Evolutionary conservation across 1,140 invertebrate genomes (phyloP).

Genomic region (Drosophila hydei): DNA sequence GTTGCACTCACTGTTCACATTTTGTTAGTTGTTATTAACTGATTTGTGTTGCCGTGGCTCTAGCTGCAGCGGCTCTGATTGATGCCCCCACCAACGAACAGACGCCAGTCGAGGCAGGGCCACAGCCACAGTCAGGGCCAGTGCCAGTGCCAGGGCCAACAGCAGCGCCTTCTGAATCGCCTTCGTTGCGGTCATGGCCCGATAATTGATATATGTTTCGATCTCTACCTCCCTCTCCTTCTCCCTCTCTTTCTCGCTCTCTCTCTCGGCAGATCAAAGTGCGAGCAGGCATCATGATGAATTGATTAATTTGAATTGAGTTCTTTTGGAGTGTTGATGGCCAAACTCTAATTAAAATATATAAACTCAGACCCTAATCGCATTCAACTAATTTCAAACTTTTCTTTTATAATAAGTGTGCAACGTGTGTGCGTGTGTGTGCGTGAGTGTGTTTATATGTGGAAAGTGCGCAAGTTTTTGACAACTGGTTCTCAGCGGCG

Average conservation of each 20-base stretch:
- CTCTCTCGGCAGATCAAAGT: conserved; percentile 60
- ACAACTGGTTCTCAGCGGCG: conserved; percentile 30
- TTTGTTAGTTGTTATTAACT: conserved; percentile 56
- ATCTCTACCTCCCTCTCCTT: not conserved
- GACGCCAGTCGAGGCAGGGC: conserved; percentile 29
- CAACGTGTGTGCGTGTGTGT: not conserved
- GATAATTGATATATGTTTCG: conserved; percentile 79
- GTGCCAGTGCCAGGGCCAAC: conserved; percentile 27
- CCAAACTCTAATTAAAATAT: conserved; percentile 38
- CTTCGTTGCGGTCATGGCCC: conserved; percentile 64
- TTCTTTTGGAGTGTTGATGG: conserved; percentile 28
- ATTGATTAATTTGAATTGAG: conserved; percentile 72
- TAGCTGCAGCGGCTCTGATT: conserved; percentile 69
- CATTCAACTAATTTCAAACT: conserved; percentile 4
- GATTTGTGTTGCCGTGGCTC: conserved; percentile 55
- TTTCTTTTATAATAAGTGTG: not conserved
- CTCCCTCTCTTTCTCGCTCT: conserved; percentile 1
- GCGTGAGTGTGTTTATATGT: not conserved
- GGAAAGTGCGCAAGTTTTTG: conserved; percentile 40
- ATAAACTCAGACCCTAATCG: conserved; percentile 26
- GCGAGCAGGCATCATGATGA: conserved; percentile 62
- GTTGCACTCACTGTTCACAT: conserved; percentile 50
- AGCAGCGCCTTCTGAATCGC: conserved; percentile 54
- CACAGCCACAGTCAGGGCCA: conserved; percentile 2
- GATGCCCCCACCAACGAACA: conserved; percentile 59